Base-by-base conservation (phyloP, 2,113 vertebrate species). In the Ctenomys sociabilis region DNA sequence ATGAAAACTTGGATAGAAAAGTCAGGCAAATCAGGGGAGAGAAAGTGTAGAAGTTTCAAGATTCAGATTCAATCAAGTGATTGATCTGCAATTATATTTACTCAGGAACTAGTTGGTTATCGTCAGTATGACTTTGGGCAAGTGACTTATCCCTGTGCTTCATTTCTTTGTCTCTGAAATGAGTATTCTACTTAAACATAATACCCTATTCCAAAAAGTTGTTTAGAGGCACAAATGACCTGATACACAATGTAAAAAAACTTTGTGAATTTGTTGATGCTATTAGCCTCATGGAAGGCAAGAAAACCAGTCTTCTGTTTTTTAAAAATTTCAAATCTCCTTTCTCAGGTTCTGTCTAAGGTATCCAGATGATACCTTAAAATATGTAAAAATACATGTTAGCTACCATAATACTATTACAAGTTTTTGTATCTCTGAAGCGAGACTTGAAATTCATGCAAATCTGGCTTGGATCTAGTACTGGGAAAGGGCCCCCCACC, bases 301-400 rank as follows among this genome's bases (percentile, higher is more conserved):
- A 86, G 83, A 49, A 78, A 26, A 85, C 64, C 37, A 85, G 32
- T 80, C 59, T 82, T 85, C 19, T 90, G 49, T 86, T 30, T 81
- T 72, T 82, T n/a, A 54, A 35, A 52, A 57, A 72, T 78, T 85
- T 59, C 80, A 40, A 64, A 70, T 16, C 32, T 84, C 22, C 16
- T 54, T 49, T 35, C 82, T 95, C 24, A 88, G 70, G 72, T 93
- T 95, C 45, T 93, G 86, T 95, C 94, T 22, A 92, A 78, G 88
- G 14, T 66, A 80, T 66, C 2, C 43, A 91, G 30, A 14, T 77
- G 37, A 37, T n/a, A n/a, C n/a, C n/a, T n/a, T n/a, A n/a, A n/a
- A n/a, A n/a, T n/a, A n/a, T n/a, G n/a, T n/a, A n/a, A n/a, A 81
- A 80, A 91, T 64, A 61, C 22, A n/a, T 3, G 3, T 93, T 91